These are phyloP conservation scores for Pediacus dermestoides DNA, from an alignment of 2,888 invertebrate genomes.

Conservation along the genomic window DNA sequence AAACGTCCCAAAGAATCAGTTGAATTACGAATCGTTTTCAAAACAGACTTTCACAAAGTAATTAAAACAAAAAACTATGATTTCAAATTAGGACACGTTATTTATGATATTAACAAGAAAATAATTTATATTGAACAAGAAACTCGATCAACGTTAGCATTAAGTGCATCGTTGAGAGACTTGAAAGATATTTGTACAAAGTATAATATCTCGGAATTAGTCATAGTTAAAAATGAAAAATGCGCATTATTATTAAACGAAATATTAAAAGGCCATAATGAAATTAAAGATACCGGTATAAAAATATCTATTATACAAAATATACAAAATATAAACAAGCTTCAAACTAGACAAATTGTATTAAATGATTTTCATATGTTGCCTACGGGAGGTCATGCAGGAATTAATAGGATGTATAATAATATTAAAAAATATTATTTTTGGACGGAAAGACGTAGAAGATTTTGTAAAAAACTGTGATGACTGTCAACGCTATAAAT, in stretches of 20 bases:
- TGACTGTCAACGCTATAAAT: too few species aligned
- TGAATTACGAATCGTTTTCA: conserved; percentile 7
- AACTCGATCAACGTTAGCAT: conserved; percentile 11
- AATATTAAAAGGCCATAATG: not conserved
- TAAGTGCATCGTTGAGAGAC: conserved; percentile 12
- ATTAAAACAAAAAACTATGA: too few species aligned
- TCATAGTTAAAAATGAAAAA: conserved; percentile 14
- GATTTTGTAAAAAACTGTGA: conserved; percentile 23
- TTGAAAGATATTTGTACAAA: conserved; percentile 8
- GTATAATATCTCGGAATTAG: conserved; percentile 13
- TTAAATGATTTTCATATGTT: conserved; percentile 18
- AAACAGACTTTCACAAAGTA: not conserved
- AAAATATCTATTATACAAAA: conserved; percentile 11
- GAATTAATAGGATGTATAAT: conserved; percentile 19
- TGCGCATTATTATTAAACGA: conserved; percentile 3
- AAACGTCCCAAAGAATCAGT: conserved; percentile 10
- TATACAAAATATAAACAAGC: conserved; percentile 10
- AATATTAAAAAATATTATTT: conserved; percentile 20
- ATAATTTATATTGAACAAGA: conserved; percentile 7
- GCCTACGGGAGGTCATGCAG: conserved; percentile 19
- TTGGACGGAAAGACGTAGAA: conserved; percentile 21
- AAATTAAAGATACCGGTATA: not conserved
- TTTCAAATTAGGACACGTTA: too few species aligned
- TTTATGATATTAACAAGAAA: not conserved
- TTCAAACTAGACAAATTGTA: conserved; percentile 15